phyloP scores from a whole-genome alignment of 2,888 invertebrate species.

The Dasypolia templi region DNA sequence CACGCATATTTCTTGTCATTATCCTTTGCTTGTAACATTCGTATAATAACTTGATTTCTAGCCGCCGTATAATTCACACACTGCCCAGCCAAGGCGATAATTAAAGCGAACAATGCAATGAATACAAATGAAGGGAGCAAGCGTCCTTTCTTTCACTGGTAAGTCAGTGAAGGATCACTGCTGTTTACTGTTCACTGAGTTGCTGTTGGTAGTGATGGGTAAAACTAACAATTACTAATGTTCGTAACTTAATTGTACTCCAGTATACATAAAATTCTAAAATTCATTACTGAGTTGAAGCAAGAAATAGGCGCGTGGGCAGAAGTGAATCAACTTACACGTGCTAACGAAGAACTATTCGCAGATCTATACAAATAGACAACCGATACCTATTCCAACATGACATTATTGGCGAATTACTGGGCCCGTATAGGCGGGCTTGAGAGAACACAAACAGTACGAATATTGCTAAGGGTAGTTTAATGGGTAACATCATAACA shows the following conservation, averaged over 20 bases:
- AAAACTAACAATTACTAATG: conserved; percentile 3
- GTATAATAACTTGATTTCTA: conserved; percentile 20
- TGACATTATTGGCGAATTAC: too few relatives aligned
- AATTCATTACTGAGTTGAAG: conserved; percentile 47
- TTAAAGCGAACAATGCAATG: conserved; percentile 13
- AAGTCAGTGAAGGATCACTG: conserved; percentile 15
- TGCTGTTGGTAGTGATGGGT: neutral
- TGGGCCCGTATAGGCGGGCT: too few relatives aligned
- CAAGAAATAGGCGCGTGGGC: conserved; percentile 74
- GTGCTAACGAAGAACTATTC: conserved; percentile 64
- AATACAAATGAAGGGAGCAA: conserved; percentile 32
- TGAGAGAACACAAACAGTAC: neutral
- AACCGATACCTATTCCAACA: conserved; percentile 22
- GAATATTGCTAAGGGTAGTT: neutral
- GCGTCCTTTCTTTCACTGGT: conserved; percentile 39
- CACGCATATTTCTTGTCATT: neutral
- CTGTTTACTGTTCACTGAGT: neutral
- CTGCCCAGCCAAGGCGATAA: conserved; percentile 10
- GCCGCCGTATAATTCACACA: neutral
- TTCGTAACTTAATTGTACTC: neutral
- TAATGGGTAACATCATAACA: too few relatives aligned
- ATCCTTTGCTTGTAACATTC: conserved; percentile 1
- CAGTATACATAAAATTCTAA: conserved; percentile 2
- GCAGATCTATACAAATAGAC: conserved; percentile 64
- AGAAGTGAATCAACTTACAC: conserved; percentile 68